Conservation (phyloP, 2,797 vertebrate genomes). For the Sebastolobus alascanus region DNA sequence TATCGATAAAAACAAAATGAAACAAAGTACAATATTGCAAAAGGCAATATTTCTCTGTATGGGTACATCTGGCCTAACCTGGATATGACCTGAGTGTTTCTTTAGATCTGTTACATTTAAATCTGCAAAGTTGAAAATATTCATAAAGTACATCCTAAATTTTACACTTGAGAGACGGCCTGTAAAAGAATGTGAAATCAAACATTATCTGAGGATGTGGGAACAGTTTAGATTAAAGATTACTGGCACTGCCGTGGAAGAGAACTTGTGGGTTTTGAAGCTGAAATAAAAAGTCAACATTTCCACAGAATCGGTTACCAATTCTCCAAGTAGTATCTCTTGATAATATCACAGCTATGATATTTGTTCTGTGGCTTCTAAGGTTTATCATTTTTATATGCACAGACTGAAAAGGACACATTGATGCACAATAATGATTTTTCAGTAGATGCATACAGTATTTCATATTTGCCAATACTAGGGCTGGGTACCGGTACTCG, state of each 20-base stretch:
- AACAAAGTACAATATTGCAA: not conserved
- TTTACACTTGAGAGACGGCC: slow-evolving; percentile 26
- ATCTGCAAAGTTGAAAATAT: slow-evolving; percentile 20
- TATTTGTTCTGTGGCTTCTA: slow-evolving; percentile 15
- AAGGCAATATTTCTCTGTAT: not conserved
- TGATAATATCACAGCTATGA: slow-evolving; percentile 5
- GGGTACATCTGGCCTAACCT: not conserved
- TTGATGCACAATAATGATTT: not conserved
- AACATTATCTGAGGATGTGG: slow-evolving; percentile 15
- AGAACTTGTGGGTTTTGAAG: slow-evolving; percentile 22
- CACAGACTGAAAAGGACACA: not conserved
- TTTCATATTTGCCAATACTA: not conserved
- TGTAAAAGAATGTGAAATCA: slow-evolving; percentile 24
- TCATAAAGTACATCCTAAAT: slow-evolving; percentile 30
- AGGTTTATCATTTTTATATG: not conserved
- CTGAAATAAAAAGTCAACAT: slow-evolving; percentile 19
- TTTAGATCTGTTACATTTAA: slow-evolving; percentile 8
- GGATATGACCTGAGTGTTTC: not conserved
- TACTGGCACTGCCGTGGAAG: slow-evolving; percentile 12
- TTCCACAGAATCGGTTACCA: slow-evolving; percentile 17
- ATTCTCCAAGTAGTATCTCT: slow-evolving; percentile 15
- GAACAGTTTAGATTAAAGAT: slow-evolving; percentile 30
- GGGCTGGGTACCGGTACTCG: too few species aligned
- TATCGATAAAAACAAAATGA: not conserved
- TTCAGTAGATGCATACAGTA: not conserved